Percentiles rank a stretch among this genome's conserved stretches.
Evolutionary conservation across 2,888 invertebrate genomes (phyloP).

Genomic region (Neoascia interrupta): DNA sequence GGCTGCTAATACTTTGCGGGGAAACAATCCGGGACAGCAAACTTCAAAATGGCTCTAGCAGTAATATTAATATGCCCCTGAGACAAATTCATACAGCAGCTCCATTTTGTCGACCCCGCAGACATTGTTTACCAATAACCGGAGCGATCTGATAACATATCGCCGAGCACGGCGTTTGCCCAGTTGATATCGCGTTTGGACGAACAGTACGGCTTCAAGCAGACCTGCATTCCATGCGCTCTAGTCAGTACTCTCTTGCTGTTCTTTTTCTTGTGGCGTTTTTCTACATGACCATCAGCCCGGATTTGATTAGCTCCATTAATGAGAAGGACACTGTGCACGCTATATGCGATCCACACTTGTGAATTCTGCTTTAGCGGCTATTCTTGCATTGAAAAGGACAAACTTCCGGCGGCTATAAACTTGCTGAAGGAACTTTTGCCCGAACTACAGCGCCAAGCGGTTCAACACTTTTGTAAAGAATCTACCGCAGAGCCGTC

Average conservation of each 20-base stretch:
- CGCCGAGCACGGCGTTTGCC: constrained; percentile 71
- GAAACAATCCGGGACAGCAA: constrained; percentile 71
- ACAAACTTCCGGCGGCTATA: constrained; percentile 83
- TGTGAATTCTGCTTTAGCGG: constrained; percentile 79
- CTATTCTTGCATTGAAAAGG: constrained; percentile 83
- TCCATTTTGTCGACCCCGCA: constrained; percentile 60
- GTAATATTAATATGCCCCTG: constrained; percentile 20
- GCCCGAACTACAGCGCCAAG: constrained; percentile 83
- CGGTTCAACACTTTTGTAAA: constrained; percentile 77
- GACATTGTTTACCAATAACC: constrained; percentile 67
- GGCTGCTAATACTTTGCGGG: constrained; percentile 74
- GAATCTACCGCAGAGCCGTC: constrained; percentile 80
- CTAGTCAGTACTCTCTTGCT: constrained; percentile 83
- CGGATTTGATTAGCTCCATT: constrained; percentile 76
- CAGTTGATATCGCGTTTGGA: constrained; percentile 71
- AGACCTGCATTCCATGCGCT: constrained; percentile 82
- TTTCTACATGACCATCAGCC: constrained; percentile 83
- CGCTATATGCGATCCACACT: constrained; percentile 82
- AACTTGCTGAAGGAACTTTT: constrained; percentile 84
- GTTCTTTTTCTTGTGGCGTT: constrained; percentile 85
- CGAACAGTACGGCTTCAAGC: constrained; percentile 74
- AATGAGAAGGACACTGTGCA: constrained; percentile 80
- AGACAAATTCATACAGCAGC: constrained; percentile 59
- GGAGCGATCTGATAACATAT: constrained; percentile 69
- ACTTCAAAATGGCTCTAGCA: constrained; percentile 50